Conservation (phyloP, 2,113 vertebrate genomes). For the Arenaria interpres region DNA sequence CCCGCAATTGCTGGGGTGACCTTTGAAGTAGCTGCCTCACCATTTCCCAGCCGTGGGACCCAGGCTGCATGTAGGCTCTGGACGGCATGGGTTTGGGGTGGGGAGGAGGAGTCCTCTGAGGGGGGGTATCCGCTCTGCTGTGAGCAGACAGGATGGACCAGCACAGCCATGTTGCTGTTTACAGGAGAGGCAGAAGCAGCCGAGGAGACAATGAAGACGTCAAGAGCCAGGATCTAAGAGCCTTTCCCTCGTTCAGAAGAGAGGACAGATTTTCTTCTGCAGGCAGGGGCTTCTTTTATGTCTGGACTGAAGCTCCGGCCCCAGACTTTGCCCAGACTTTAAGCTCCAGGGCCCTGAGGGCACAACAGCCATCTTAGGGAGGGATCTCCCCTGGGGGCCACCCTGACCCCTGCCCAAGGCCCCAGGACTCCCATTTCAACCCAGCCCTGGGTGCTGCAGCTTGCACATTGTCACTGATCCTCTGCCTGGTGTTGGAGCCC, state of each 20-base stretch:
- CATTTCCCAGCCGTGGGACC: accelerated
- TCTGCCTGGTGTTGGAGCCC: neutral
- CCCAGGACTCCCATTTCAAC: neutral
- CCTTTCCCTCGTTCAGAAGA: neutral
- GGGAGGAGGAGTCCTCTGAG: neutral
- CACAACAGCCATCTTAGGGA: neutral
- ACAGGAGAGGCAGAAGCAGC: neutral
- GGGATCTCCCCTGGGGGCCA: neutral
- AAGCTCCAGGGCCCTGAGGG: neutral
- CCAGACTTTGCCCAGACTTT: neutral
- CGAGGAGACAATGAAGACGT: neutral
- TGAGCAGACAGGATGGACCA: neutral
- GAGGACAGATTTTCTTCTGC: neutral
- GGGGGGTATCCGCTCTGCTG: neutral
- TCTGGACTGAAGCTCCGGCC: neutral
- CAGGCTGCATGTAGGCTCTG: accelerated
- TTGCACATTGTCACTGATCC: neutral
- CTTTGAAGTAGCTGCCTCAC: conserved; percentile 30
- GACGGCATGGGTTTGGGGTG: accelerated
- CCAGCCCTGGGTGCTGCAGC: neutral
- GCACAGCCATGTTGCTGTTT: accelerated
- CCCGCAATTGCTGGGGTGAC: accelerated
- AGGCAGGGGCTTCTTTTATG: neutral
- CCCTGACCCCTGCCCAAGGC: neutral
- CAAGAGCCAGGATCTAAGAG: neutral